Base-by-base conservation (phyloP, 2,113 vertebrate species). In the Gymnocephalus cernua region DNA sequence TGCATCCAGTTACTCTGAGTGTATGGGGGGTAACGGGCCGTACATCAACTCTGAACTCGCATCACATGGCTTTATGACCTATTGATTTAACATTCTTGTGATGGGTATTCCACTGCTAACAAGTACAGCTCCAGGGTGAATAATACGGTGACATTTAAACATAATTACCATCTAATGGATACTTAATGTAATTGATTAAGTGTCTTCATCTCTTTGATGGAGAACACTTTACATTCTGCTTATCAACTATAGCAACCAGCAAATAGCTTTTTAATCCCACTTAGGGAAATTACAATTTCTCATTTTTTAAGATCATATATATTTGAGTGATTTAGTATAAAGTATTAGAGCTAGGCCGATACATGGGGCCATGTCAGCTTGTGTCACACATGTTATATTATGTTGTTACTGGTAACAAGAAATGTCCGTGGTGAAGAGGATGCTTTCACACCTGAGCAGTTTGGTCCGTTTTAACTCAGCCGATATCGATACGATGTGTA, bases 151-250 rank as follows among this genome's bases (percentile, higher is more conserved):
- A 66, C 29, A 71, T 80, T 80, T 27, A 44, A 75, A 59, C 4
- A 57, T 41, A 45, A 80, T 77, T 61, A 69, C 23, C 63, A 76
- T 72, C 48, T 65, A 66, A 84, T 48, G 29, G 38, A 54, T 32
- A 50, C n/a, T 66, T 44, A 19, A 77, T 65, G n/a, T 62, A 16
- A 71, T 71, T 47, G 44, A 66, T 72, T 56, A 67, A 3, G 12
- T 27, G 38, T 48, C 65, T 14, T 59, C 1, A 62, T 15, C 19
- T 4, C 2, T 32, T 27, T 77, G n/a, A 82, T 5, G n/a, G 47
- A 41, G 44, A 61, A 19, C 25, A 12, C 27, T 41, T 16, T 57
- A 32, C 15, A 64, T 3, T 27, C 6, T 15, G 25, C 53, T 27
- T 58, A 32, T 72, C 50, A 44, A 44, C 59, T 29, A 16, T 9